phyloP scores from a whole-genome alignment of 2,113 vertebrate species.

The Podocnemis expansa region DNA sequence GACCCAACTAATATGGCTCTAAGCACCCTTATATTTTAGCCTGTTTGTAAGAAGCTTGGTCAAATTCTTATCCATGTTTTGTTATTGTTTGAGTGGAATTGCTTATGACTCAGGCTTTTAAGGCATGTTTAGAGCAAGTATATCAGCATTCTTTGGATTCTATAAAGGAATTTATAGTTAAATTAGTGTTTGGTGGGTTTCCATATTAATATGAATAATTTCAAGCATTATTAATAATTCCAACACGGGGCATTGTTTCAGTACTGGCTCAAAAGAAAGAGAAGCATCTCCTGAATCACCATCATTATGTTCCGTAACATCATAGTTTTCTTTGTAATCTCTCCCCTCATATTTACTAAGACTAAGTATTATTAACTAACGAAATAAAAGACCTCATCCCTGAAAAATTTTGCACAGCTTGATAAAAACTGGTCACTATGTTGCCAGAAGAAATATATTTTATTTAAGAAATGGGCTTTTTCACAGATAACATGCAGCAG shows the following conservation, averaged over 20 bases:
- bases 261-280: background rate
- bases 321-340: background rate
- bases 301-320: background rate
- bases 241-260: background rate
- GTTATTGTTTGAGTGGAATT: background rate
- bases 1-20: no score
- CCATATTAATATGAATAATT: background rate
- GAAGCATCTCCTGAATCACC: background rate
- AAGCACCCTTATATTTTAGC: background rate
- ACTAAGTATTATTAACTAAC: rapidly evolving
- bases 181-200: background rate
- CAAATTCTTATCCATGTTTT: background rate
- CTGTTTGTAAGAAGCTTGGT: no score
- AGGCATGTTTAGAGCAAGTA: background rate
- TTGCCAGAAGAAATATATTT: background rate
- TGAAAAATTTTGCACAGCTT: background rate
- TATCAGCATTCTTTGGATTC: background rate
- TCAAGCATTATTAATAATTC: background rate
- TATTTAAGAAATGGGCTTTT: background rate
- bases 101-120: background rate
- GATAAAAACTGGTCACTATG: background rate
- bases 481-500: background rate
- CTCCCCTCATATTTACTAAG: background rate
- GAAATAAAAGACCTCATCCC: background rate
- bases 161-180: background rate